A percentile compares a stretch with the other conserved stretches of the same genome.
These are phyloP conservation scores for Rhinoptilus africanus DNA, from an alignment of 2,113 vertebrate genomes.

Conservation along the genomic window DNA sequence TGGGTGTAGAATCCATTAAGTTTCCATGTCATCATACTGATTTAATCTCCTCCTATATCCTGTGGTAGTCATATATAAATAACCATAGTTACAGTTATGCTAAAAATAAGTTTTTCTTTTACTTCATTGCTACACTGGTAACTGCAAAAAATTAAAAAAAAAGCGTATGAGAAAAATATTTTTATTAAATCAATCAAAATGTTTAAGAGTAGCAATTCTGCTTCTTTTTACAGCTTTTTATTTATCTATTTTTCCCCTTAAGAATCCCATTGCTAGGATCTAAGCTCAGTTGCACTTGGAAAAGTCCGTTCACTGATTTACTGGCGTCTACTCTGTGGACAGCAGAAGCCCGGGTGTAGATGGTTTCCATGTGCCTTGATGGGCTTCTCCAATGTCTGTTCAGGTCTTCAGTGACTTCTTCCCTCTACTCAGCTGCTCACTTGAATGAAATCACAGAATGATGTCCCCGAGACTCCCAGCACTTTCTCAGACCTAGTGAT, in stretches of 20 bases:
- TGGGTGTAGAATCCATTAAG: not conserved
- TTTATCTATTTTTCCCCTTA: not conserved
- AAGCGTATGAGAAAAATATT: not conserved
- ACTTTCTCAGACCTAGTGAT: not conserved
- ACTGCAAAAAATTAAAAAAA: not conserved
- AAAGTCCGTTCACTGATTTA: not conserved
- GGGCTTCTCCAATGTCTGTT: not conserved
- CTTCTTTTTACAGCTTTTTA: not conserved
- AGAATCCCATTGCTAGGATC: not conserved
- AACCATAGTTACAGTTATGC: not conserved
- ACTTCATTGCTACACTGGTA: not conserved
- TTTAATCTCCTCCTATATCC: not conserved
- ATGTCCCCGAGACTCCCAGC: not conserved
- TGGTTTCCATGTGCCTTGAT: not conserved
- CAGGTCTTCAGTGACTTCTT: not conserved
- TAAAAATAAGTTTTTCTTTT: not conserved
- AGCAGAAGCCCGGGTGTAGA: not conserved
- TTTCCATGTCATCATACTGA: not conserved
- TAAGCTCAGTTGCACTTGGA: not conserved
- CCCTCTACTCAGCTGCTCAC: not conserved
- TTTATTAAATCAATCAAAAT: not conserved
- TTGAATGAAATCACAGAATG: not conserved
- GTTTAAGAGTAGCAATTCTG: not conserved
- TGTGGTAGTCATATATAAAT: not conserved
- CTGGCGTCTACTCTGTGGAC: not conserved